Evolutionary conservation across 1,140 invertebrate genomes (phyloP).

Genomic region (Dendroctonus valens): DNA sequence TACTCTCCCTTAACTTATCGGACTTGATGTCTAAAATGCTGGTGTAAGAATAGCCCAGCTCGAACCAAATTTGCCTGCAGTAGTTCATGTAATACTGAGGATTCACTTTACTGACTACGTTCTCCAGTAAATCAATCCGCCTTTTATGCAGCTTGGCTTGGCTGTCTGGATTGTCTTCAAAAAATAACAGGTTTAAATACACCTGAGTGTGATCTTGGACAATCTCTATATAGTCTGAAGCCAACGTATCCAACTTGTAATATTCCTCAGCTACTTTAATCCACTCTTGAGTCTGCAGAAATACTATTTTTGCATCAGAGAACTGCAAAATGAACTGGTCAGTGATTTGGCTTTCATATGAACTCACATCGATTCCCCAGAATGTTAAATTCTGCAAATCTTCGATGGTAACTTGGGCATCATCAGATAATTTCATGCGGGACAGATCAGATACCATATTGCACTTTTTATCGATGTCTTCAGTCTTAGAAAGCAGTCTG

Average conservation of each 20-base stretch:
- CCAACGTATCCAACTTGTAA: slow-evolving; percentile 81
- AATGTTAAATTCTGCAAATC: slow-evolving; percentile 58
- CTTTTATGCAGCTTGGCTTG: slow-evolving; percentile 91
- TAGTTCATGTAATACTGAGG: slow-evolving; percentile 78
- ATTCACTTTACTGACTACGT: slow-evolving; percentile 76
- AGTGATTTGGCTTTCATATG: slow-evolving; percentile 61
- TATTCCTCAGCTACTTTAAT: slow-evolving; percentile 78
- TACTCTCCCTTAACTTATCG: slow-evolving; percentile 61
- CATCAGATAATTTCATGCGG: slow-evolving; percentile 36
- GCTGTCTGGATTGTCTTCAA: slow-evolving; percentile 77
- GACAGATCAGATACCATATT: slow-evolving; percentile 44
- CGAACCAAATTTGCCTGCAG: slow-evolving; percentile 83
- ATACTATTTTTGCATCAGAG: slow-evolving; percentile 75
- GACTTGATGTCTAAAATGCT: slow-evolving; percentile 81
- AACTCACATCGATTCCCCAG: slow-evolving; percentile 56
- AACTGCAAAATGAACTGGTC: slow-evolving; percentile 73
- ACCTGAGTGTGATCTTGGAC: slow-evolving; percentile 80
- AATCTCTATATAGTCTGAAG: slow-evolving; percentile 84
- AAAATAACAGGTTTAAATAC: slow-evolving; percentile 80
- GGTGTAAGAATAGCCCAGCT: slow-evolving; percentile 78
- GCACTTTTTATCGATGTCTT: slow-evolving; percentile 52
- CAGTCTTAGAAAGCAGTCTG: slow-evolving; percentile 62
- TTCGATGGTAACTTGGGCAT: slow-evolving; percentile 46
- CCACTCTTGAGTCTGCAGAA: slow-evolving; percentile 77
- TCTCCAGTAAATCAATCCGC: slow-evolving; percentile 75